Evolutionary conservation across 2,888 invertebrate genomes (phyloP).

Genomic region (Drosophila differens): DNA sequence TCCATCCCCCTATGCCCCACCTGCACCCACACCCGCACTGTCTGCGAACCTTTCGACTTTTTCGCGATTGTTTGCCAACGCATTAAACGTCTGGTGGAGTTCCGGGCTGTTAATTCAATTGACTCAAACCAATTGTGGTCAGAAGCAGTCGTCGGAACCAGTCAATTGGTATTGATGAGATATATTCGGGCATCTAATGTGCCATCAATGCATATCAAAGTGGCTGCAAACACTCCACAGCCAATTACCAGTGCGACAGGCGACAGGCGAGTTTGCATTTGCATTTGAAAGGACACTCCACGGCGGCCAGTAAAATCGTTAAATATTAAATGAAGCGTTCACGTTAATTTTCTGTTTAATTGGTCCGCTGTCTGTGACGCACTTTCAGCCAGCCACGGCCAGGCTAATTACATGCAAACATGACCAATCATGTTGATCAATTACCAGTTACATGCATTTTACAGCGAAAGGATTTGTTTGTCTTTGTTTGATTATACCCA

Average conservation of each 20-base stretch:
- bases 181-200: conserved; percentile 68
- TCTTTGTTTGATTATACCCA: background rate
- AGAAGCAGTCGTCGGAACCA: conserved; percentile 38
- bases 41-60: conserved; percentile 52
- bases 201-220: conserved; percentile 82
- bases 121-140: conserved; percentile 72
- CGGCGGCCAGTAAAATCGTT: conserved; percentile 71
- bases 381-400: conserved; percentile 66
- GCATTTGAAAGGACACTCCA: conserved; percentile 21
- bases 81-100: conserved; percentile 66
- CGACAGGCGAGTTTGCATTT: conserved; percentile 51
- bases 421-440: conserved; percentile 77
- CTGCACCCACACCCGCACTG: background rate
- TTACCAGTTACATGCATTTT: conserved; percentile 62
- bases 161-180: conserved; percentile 60
- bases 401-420: conserved; percentile 81
- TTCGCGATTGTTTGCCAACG: conserved; percentile 71
- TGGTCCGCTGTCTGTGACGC: conserved; percentile 73
- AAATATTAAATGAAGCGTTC: conserved; percentile 86
- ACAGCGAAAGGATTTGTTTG: conserved; percentile 6
- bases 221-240: conserved; percentile 81
- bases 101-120: conserved; percentile 73
- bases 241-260: conserved; percentile 67
- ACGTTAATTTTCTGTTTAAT: conserved; percentile 86
- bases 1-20: no score